Percentiles rank a stretch among this genome's conserved stretches.
phyloP scores from a whole-genome alignment of 1,140 invertebrate genomes.

The Drosophila orena region DNA sequence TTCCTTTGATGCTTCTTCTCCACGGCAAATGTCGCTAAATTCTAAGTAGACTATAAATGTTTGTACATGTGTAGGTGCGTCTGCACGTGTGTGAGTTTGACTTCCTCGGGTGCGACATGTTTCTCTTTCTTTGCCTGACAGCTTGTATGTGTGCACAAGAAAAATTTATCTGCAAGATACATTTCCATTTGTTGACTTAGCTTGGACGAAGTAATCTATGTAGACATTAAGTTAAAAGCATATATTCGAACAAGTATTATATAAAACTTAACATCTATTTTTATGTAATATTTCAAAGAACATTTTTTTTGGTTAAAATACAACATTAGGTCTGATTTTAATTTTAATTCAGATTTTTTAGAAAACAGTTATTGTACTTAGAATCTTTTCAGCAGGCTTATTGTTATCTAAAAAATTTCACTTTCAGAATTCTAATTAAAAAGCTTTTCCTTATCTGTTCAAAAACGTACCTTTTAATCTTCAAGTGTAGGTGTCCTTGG shows the following conservation, averaged over 20 bases:
- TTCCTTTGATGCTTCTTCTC: constrained; percentile 14
- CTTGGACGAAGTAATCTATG: no score
- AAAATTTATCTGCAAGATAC: background rate
- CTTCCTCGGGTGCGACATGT: constrained; percentile 57
- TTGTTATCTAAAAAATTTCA: no score
- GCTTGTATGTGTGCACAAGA: constrained; percentile 21
- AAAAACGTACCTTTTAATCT: background rate
- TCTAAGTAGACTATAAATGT: constrained; percentile 80
- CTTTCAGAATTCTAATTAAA: no score
- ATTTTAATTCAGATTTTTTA: no score
- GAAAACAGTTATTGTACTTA: no score
- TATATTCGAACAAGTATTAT: no score
- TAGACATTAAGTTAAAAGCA: no score
- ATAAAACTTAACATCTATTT: no score
- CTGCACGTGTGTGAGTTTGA: constrained; percentile 33
- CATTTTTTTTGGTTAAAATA: background rate
- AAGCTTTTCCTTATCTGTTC: no score
- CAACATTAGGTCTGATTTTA: background rate
- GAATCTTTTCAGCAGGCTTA: no score
- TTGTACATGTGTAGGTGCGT: constrained; percentile 45
- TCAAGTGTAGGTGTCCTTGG: background rate
- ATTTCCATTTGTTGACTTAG: no score
- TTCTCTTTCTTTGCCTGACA: constrained; percentile 34
- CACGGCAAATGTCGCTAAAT: constrained; percentile 61
- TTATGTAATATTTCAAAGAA: background rate